These are phyloP conservation scores for Mamestra brassicae DNA, from an alignment of 2,888 invertebrate genomes.

Conservation along the genomic window DNA sequence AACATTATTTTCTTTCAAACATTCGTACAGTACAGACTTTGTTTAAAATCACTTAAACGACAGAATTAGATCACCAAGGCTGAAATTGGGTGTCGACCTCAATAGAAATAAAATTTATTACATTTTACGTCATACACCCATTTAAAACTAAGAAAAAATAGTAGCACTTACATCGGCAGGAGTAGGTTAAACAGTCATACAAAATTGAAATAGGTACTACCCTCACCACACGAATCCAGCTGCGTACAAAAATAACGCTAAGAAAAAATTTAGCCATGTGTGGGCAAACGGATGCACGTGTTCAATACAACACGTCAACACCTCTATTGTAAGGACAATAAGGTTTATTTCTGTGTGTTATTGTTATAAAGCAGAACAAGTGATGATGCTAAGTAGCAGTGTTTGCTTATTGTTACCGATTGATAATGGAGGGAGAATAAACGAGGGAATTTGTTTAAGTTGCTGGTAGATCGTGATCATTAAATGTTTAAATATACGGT, in stretches of 20 bases:
- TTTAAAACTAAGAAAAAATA: conserved; percentile 46
- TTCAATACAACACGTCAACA: conserved; percentile 59
- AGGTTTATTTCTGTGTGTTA: conserved; percentile 61
- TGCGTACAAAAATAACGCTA: conserved; percentile 77
- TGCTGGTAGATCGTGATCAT: conserved; percentile 43
- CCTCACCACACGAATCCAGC: conserved; percentile 78
- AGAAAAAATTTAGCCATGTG: conserved; percentile 78
- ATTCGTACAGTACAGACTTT: conserved; percentile 32
- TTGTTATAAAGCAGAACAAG: conserved; percentile 63
- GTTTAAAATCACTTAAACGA: conserved; percentile 52
- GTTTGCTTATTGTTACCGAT: conserved; percentile 65
- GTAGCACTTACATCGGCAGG: conserved; percentile 49
- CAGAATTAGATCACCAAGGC: conserved; percentile 62
- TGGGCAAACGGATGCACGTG: conserved; percentile 71
- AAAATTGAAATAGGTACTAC: conserved; percentile 69
- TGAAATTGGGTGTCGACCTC: conserved; percentile 43
- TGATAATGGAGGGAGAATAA: conserved; percentile 67
- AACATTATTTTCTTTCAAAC: conserved; percentile 35
- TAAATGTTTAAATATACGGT: conserved; percentile 46
- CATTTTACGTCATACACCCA: conserved; percentile 45
- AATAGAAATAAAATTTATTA: conserved; percentile 55
- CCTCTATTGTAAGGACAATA: conserved; percentile 61
- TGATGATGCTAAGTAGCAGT: conserved; percentile 69
- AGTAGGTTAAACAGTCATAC: conserved; percentile 56
- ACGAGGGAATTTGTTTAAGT: conserved; percentile 58